Conservation (phyloP, 2,113 vertebrate species). For the Corythornis cristatus region DNA sequence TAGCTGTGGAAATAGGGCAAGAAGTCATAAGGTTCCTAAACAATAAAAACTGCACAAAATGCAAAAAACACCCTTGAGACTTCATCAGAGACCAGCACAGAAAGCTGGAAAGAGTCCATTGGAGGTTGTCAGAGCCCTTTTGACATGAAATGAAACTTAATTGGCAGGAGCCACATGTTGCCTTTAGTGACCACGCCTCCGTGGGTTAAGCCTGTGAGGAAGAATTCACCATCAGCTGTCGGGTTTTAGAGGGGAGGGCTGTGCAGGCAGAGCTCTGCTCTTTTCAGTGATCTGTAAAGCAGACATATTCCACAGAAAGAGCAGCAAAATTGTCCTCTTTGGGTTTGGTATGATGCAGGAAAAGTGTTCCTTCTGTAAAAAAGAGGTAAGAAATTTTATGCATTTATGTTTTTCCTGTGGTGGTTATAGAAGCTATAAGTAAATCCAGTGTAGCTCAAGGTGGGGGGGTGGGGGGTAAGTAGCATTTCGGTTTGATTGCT, state of each 20-base stretch:
- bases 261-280: background rate
- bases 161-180: background rate
- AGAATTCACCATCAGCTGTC: background rate
- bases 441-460: background rate
- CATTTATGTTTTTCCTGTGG: fast-evolving
- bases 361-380: background rate
- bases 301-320: background rate
- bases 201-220: background rate
- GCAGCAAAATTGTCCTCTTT: background rate
- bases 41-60: background rate
- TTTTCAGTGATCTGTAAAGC: background rate
- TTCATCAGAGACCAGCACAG: background rate
- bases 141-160: background rate
- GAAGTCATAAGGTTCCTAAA: background rate
- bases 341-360: background rate
- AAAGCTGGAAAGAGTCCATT: background rate
- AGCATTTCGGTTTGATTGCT: background rate
- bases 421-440: background rate
- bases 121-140: background rate
- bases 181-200: background rate
- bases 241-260: background rate
- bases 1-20: background rate
- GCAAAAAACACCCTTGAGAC: background rate
- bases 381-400: background rate
- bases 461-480: too few relatives aligned